Conservation (phyloP, 2,113 vertebrate species). For the Macrotus californicus region DNA sequence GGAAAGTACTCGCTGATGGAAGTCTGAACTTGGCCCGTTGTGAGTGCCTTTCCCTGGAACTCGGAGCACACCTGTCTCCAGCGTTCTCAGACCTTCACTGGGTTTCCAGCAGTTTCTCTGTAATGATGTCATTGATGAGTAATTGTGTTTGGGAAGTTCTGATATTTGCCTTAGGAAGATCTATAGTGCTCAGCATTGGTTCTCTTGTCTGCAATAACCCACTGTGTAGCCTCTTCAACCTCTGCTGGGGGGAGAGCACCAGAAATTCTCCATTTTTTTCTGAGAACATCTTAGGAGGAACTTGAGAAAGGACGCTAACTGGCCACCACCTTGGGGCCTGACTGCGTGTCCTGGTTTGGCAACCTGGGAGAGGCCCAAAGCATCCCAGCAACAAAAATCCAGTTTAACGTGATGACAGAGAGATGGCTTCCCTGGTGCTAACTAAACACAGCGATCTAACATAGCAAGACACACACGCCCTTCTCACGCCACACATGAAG, state of each 20-base stretch:
- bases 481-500: no score
- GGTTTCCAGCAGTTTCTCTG: background rate
- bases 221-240: accelerated
- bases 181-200: background rate
- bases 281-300: background rate
- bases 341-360: background rate
- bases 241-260: background rate
- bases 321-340: accelerated
- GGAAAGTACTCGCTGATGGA: background rate
- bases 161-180: background rate
- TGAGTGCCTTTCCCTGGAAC: background rate
- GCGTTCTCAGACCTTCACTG: background rate
- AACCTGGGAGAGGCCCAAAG: background rate
- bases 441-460: background rate
- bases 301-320: accelerated
- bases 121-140: background rate
- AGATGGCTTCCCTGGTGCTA: background rate
- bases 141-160: background rate
- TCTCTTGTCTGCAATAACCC: background rate
- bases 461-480: no score
- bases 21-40: background rate
- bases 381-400: no score
- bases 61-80: accelerated
- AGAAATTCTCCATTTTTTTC: background rate
- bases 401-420: background rate